Conservation (phyloP, 2,888 invertebrate genomes). For the Syrphus vitripennis region DNA sequence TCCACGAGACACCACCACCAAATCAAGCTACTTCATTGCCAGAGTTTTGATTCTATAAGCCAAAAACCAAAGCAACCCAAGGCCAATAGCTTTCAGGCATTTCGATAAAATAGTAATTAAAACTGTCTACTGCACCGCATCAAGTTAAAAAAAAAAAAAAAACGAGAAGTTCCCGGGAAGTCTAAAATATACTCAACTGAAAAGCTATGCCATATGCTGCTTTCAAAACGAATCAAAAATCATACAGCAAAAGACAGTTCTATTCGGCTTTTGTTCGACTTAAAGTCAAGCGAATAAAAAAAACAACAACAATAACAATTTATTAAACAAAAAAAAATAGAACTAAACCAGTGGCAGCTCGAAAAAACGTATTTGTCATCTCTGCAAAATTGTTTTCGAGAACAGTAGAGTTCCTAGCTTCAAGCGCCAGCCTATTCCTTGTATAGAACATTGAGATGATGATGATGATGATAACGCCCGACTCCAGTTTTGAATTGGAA, state of each 20-base stretch:
- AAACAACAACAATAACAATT: conserved; percentile 20
- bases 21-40: neutral
- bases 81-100: conserved; percentile 30
- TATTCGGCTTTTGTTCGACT: conserved; percentile 58
- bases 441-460: neutral
- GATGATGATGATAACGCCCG: conserved; percentile 30
- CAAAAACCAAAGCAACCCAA: conserved; percentile 4
- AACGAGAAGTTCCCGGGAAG: neutral
- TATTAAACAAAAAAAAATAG: conserved; percentile 14
- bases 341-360: conserved; percentile 10
- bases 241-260: conserved; percentile 58
- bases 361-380: conserved; percentile 66
- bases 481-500: conserved; percentile 9
- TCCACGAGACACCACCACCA: no score
- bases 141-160: neutral
- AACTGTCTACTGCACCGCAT: conserved; percentile 58
- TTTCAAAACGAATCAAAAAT: conserved; percentile 67
- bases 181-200: conserved; percentile 42
- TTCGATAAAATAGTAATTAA: conserved; percentile 70
- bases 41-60: neutral
- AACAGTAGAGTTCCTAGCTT: conserved; percentile 3
- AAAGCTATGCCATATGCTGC: neutral
- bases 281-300: conserved; percentile 55
- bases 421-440: neutral
- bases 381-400: conserved; percentile 67